These are phyloP conservation scores for Oxystoma pomonae DNA, from an alignment of 2,888 invertebrate species.

Conservation along the genomic window DNA sequence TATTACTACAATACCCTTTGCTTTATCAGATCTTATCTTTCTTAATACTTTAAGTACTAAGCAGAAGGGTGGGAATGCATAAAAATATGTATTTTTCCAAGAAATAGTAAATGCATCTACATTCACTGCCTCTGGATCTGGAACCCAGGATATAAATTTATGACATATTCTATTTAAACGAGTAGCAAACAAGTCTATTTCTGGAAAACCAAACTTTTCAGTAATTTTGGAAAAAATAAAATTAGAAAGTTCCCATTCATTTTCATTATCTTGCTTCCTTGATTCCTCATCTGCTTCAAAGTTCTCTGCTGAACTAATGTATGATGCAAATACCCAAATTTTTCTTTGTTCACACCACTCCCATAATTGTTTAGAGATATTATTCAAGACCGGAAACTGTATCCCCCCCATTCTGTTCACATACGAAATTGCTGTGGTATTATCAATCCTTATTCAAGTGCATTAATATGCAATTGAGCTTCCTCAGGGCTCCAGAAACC, in stretches of 20 bases:
- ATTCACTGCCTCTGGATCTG: slow-evolving; percentile 7
- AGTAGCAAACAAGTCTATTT: slow-evolving; percentile 11
- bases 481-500: neutral
- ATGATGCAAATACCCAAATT: slow-evolving; percentile 1
- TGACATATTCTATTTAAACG: slow-evolving; percentile 9
- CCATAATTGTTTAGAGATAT: neutral
- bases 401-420: slow-evolving; percentile 5
- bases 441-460: slow-evolving; percentile 12
- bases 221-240: slow-evolving; percentile 5
- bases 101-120: slow-evolving; percentile 15
- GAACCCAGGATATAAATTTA: slow-evolving; percentile 4
- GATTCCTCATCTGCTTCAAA: neutral
- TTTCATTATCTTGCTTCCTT: neutral
- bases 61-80: slow-evolving; percentile 12
- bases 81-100: slow-evolving; percentile 8
- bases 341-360: neutral
- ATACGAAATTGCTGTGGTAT: slow-evolving; percentile 5
- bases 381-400: slow-evolving; percentile 18
- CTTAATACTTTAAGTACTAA: slow-evolving; percentile 17
- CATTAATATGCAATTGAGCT: neutral
- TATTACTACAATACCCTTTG: slow-evolving; percentile 15
- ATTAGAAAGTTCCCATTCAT: neutral
- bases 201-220: slow-evolving; percentile 3
- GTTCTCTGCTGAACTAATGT: neutral
- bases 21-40: slow-evolving; percentile 29